Conservation (phyloP, 2,888 invertebrate species). For the Xanthia togata region DNA sequence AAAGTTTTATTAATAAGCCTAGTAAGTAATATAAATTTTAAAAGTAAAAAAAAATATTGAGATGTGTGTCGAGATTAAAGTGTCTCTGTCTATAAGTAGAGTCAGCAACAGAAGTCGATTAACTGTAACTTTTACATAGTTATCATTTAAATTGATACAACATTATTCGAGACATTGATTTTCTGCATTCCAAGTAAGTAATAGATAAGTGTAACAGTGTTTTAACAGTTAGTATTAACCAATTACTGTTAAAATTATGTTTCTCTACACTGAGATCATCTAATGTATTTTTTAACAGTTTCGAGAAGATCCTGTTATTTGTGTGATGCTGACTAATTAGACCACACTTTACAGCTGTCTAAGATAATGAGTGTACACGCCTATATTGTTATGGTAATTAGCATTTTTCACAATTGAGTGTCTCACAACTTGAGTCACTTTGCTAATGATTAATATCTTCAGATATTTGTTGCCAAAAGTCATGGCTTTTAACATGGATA, state of each 20-base stretch:
- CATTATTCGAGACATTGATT: background rate
- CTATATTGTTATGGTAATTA: slow-evolving; percentile 33
- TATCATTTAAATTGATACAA: background rate
- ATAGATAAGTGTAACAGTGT: no score
- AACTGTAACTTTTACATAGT: background rate
- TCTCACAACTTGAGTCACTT: slow-evolving; percentile 36
- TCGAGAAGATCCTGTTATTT: slow-evolving; percentile 1
- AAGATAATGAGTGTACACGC: background rate
- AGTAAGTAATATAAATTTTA: no score
- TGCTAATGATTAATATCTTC: slow-evolving; percentile 1
- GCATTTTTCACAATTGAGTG: slow-evolving; percentile 8
- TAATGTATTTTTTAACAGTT: background rate
- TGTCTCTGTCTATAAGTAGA: no score
- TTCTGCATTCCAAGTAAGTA: background rate
- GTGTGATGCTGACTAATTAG: slow-evolving; percentile 6
- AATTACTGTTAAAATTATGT: background rate
- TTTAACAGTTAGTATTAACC: no score
- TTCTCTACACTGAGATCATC: no score
- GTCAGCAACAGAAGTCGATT: background rate
- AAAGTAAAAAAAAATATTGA: no score
- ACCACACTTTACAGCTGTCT: background rate
- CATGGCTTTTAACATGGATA: no score
- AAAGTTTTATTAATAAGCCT: no score
- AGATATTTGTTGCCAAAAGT: slow-evolving; percentile 8
- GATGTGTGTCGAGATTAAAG: no score